Evolutionary conservation across 2,797 vertebrate genomes (phyloP).

Genomic region (Lepus townsendii): DNA sequence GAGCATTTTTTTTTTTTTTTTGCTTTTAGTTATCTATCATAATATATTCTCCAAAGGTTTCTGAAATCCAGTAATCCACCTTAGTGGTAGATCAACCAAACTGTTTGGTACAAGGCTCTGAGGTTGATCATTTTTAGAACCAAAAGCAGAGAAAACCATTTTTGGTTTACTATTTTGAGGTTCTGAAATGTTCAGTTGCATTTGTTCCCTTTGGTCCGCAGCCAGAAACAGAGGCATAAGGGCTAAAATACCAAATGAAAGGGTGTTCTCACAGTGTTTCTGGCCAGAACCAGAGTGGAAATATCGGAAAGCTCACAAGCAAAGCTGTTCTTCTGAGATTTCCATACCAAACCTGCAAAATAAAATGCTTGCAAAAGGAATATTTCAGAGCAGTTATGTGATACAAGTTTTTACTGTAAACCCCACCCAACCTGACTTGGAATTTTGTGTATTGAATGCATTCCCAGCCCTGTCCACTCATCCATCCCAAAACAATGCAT

Average conservation of each 20-base stretch:
- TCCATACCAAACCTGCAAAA: constrained; percentile 61
- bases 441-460: neutral
- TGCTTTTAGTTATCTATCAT: neutral
- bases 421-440: neutral
- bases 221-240: constrained; percentile 80
- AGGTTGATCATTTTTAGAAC: constrained; percentile 76
- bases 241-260: constrained; percentile 83
- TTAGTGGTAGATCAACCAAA: neutral
- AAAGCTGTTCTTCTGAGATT: constrained; percentile 76
- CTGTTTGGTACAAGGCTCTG: constrained; percentile 28
- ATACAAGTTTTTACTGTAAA: constrained; percentile 22
- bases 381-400: neutral
- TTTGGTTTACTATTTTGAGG: constrained; percentile 77
- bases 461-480: no score
- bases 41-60: neutral
- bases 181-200: constrained; percentile 71
- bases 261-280: constrained; percentile 78
- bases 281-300: constrained; percentile 72
- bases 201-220: constrained; percentile 73
- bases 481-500: neutral
- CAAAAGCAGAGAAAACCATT: constrained; percentile 62
- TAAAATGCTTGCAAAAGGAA: constrained; percentile 20
- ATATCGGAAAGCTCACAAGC: constrained; percentile 66
- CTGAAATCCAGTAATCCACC: constrained; percentile 2
- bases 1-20: neutral